phyloP scores from a whole-genome alignment of 2,888 invertebrate genomes.

The Aplocera efformata region DNA sequence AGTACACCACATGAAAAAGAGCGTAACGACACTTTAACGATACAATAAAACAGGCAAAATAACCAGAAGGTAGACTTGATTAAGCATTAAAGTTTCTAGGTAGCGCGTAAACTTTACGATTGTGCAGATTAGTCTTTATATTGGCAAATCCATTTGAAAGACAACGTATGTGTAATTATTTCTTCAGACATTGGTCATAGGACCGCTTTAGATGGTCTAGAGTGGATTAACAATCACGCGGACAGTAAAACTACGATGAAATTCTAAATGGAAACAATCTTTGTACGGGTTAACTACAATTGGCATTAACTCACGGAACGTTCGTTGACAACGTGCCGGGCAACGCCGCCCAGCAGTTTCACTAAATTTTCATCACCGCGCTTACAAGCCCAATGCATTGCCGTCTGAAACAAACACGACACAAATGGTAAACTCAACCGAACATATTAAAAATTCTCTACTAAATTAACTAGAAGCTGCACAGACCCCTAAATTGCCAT shows the following conservation, averaged over 20 bases:
- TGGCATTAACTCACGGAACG: constrained; percentile 46
- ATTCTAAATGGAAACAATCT: no score
- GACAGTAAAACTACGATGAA: no score
- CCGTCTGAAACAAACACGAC: constrained; percentile 90
- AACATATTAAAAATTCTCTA: constrained; percentile 15
- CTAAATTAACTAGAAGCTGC: constrained; percentile 30
- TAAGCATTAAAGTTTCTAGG: constrained; percentile 59
- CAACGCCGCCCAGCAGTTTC: constrained; percentile 93
- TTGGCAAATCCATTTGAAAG: constrained; percentile 12
- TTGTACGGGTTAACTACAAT: no score
- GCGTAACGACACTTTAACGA: constrained; percentile 69
- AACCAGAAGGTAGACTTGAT: constrained; percentile 58
- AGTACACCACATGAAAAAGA: constrained; percentile 75
- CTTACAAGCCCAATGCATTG: constrained; percentile 98
- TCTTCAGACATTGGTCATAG: no score
- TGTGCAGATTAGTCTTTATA: constrained; percentile 20
- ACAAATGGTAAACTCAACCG: constrained; percentile 14
- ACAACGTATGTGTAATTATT: neutral
- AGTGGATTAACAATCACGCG: no score
- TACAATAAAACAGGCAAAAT: constrained; percentile 61
- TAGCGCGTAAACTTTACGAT: constrained; percentile 46
- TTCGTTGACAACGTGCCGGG: constrained; percentile 90
- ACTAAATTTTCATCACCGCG: constrained; percentile 95
- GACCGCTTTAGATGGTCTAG: no score
- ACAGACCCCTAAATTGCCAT: constrained; percentile 19